These are phyloP conservation scores for Cassiopea andromeda DNA, from an alignment of 30 jellyfish, hydroid and myxozoan species.

Conservation along the genomic window DNA sequence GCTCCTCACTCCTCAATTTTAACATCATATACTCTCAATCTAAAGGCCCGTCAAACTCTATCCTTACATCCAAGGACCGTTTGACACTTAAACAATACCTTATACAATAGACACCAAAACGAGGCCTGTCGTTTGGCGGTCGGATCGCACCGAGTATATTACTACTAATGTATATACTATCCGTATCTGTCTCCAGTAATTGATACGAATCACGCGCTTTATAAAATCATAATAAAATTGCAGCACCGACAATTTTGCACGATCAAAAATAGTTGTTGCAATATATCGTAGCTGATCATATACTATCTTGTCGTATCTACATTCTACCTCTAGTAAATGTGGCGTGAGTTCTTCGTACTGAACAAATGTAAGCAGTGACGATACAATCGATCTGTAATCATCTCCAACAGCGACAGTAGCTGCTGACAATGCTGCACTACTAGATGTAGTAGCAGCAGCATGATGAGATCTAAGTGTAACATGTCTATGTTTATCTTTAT, in stretches of 20 bases:
- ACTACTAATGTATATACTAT: background rate
- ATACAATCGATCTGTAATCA: background rate
- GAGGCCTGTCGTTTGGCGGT: no score
- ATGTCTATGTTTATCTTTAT: background rate
- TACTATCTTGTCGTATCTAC: background rate
- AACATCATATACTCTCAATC: no score
- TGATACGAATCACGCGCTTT: background rate
- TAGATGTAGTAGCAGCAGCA: no score
- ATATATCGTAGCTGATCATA: background rate
- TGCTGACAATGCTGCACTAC: no score
- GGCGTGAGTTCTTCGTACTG: background rate
- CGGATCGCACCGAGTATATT: no score
- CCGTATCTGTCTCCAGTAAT: slow-evolving; percentile 1
- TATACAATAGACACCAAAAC: no score
- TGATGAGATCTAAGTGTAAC: background rate
- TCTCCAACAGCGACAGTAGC: no score
- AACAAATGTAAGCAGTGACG: background rate
- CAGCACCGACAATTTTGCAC: slow-evolving; percentile 2
- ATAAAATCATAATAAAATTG: slow-evolving; percentile 15
- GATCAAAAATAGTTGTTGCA: background rate
- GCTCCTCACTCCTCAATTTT: no score
- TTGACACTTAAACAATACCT: no score
- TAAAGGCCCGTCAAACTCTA: no score
- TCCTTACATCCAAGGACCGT: no score
- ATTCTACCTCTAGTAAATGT: background rate